A percentile compares a stretch with the other conserved stretches of the same genome.
phyloP scores from a whole-genome alignment of 2,888 invertebrate genomes.

The Arctia plantaginis region DNA sequence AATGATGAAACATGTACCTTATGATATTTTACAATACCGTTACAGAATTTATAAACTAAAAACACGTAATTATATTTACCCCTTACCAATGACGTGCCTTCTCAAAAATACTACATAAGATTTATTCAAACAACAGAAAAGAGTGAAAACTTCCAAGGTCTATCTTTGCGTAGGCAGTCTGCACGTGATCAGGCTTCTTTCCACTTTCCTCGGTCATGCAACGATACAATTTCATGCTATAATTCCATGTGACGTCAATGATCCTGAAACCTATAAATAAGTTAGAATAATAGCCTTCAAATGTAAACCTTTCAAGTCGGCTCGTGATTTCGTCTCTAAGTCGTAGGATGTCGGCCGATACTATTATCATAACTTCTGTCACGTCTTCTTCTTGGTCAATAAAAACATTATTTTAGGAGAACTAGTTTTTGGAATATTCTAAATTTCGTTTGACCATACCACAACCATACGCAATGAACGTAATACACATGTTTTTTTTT shows the following conservation, averaged over 20 bases:
- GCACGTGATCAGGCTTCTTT: neutral
- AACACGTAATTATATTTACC: neutral
- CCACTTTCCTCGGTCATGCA: slow-evolving; percentile 13
- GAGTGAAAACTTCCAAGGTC: neutral
- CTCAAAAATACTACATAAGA: neutral
- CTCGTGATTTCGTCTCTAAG: slow-evolving; percentile 2
- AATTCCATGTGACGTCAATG: slow-evolving; percentile 13
- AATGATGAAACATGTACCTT: neutral
- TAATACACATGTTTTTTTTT: no score
- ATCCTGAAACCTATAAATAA: slow-evolving; percentile 4
- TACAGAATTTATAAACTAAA: neutral
- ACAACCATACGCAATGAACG: no score
- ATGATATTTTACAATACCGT: neutral
- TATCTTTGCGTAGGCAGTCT: neutral
- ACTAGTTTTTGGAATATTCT: no score
- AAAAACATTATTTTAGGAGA: neutral
- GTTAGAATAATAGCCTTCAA: slow-evolving; percentile 7
- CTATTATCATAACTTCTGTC: neutral
- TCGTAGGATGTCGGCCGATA: neutral
- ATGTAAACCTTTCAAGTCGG: neutral
- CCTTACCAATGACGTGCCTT: neutral
- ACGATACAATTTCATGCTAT: slow-evolving; percentile 5
- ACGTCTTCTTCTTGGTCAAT: neutral
- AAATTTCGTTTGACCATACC: no score
- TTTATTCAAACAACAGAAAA: neutral